Percentiles rank a stretch among this genome's conserved stretches.
Conservation (phyloP, 2,113 vertebrate species). For the Greenwoodochromis staneri region DNA sequence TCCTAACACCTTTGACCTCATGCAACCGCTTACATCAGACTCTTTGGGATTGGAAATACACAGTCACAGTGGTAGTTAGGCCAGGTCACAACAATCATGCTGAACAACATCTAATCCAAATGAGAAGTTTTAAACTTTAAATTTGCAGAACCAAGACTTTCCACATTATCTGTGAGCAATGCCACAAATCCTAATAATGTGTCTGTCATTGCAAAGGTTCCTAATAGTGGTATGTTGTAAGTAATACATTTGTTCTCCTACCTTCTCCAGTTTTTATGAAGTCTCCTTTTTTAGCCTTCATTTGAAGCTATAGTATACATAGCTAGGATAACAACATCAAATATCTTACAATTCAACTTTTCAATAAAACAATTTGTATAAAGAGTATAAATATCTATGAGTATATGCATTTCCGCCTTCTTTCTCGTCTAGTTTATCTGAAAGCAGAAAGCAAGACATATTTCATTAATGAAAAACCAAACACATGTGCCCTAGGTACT, state of each 20-base stretch:
- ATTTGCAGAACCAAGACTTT: not conserved
- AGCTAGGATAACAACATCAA: not conserved
- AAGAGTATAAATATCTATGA: not conserved
- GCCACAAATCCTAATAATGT: not conserved
- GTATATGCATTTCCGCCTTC: accelerated
- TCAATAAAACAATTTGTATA: not conserved
- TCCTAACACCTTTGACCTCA: not conserved
- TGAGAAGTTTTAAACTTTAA: not conserved
- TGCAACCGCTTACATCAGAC: not conserved
- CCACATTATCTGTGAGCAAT: not conserved
- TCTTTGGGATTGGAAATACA: not conserved
- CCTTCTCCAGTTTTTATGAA: not conserved
- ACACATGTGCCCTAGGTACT: not conserved
- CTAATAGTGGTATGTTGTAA: not conserved
- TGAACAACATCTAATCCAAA: not conserved
- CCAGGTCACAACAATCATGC: not conserved
- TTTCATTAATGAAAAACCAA: not conserved
- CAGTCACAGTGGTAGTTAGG: not conserved
- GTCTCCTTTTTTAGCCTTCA: not conserved
- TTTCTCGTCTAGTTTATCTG: not conserved
- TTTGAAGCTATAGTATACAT: not conserved
- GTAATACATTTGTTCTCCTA: not conserved
- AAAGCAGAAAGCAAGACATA: not conserved
- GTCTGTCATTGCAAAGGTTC: not conserved
- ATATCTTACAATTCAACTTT: not conserved